Conservation (phyloP, 2,888 invertebrate species). For the Teinopalpus imperialis region DNA sequence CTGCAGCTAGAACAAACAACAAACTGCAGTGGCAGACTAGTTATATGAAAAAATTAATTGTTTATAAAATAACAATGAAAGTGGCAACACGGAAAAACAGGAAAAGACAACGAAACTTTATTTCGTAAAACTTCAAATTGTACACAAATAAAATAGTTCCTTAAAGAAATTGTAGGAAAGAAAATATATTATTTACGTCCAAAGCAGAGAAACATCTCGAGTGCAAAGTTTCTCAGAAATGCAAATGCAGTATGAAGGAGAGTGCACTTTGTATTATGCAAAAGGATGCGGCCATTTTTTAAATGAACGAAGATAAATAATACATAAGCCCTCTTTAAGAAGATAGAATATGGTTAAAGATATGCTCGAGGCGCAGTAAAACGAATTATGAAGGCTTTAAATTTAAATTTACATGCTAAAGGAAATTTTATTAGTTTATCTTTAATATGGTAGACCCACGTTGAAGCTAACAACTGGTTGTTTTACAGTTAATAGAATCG, state of each 20-base stretch:
- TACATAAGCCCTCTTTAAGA: slow-evolving; percentile 9
- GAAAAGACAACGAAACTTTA: neutral
- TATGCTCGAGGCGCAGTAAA: neutral
- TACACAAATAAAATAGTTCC: slow-evolving; percentile 17
- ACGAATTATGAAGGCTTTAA: no score
- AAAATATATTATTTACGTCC: slow-evolving; percentile 22
- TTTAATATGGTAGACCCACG: no score
- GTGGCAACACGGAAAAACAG: no score
- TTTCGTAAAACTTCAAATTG: slow-evolving; percentile 7
- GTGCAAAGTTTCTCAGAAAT: slow-evolving; percentile 23
- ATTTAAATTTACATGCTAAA: no score
- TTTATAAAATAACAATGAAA: no score
- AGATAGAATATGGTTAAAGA: neutral
- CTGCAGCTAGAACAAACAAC: no score
- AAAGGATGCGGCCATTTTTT: slow-evolving; percentile 19
- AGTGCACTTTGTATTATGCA: slow-evolving; percentile 23
- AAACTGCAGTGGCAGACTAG: no score
- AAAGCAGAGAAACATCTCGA: slow-evolving; percentile 9
- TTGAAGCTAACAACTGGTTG: no score
- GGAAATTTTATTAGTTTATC: no score
- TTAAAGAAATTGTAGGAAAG: slow-evolving; percentile 19
- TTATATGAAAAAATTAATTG: no score
- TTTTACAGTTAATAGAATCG: no score
- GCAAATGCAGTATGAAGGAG: slow-evolving; percentile 17
- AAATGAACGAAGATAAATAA: slow-evolving; percentile 18